These are phyloP conservation scores for Dichetophora obliterata DNA, from an alignment of 2,888 invertebrate genomes.

Conservation along the genomic window DNA sequence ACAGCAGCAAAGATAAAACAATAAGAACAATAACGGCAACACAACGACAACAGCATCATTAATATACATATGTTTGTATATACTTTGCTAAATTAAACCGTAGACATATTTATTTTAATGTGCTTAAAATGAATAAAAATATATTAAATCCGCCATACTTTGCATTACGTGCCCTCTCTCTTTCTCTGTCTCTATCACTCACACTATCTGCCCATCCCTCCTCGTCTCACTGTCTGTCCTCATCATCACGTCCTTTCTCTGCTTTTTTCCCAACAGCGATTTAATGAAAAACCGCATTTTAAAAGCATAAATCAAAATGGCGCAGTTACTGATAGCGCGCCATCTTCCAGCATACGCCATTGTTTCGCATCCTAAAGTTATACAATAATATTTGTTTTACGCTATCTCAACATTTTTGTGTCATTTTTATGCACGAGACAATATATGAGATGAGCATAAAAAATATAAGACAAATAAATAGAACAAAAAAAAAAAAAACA, in stretches of 20 bases:
- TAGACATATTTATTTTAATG: no score
- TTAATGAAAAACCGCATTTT: slow-evolving; percentile 18
- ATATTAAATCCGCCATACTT: no score
- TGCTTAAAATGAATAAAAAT: no score
- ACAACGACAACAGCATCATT: neutral
- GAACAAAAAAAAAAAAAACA: neutral
- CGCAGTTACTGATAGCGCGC: slow-evolving; percentile 29
- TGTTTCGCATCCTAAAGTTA: slow-evolving; percentile 21
- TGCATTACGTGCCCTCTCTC: no score
- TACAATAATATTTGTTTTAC: slow-evolving; percentile 28
- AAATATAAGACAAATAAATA: neutral
- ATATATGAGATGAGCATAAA: neutral
- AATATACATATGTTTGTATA: no score
- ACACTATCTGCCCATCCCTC: neutral
- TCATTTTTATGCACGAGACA: slow-evolving; percentile 20
- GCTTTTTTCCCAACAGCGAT: neutral
- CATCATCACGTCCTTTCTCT: neutral
- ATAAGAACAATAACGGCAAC: neutral
- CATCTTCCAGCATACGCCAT: slow-evolving; percentile 15
- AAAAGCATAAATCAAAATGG: slow-evolving; percentile 33
- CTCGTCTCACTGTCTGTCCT: neutral
- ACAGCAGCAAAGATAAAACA: neutral
- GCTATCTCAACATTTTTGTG: slow-evolving; percentile 30
- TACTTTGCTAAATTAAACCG: no score
- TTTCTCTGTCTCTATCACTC: no score